Conservation (phyloP, 2,113 vertebrate genomes). For the Spilogale gracilis region DNA sequence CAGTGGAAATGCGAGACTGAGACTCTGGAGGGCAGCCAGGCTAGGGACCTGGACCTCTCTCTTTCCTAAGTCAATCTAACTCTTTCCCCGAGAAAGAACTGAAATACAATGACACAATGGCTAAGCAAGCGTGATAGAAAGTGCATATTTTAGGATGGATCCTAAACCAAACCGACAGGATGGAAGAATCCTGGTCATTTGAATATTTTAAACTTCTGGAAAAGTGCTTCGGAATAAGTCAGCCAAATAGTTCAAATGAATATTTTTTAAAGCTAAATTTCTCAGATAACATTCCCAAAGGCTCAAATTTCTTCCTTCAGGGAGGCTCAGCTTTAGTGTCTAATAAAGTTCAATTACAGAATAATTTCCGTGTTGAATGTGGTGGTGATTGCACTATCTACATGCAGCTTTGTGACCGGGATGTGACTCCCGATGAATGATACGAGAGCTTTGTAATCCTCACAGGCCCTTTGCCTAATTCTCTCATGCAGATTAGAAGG, state of each 20-base stretch:
- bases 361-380: background rate
- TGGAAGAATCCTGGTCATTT: conserved; percentile 69
- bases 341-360: conserved; percentile 52
- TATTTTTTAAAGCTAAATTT: conserved; percentile 50
- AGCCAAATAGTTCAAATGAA: conserved; percentile 36
- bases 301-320: conserved; percentile 37
- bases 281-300: conserved; percentile 48
- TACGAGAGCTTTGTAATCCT: background rate
- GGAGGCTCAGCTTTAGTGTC: conserved; percentile 11
- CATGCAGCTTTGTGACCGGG: background rate
- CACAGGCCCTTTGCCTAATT: conserved; percentile 5
- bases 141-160: background rate
- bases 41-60: background rate
- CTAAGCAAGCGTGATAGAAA: background rate
- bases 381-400: background rate
- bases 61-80: background rate
- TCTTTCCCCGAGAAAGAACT: conserved; percentile 22
- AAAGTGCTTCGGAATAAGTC: conserved; percentile 62
- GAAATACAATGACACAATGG: conserved; percentile 43
- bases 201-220: conserved; percentile 72
- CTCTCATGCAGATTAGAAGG: conserved; percentile 32
- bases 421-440: background rate
- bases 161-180: background rate
- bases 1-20: background rate
- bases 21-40: background rate